Base-by-base conservation (phyloP, 2,888 invertebrate species). In the Candidula unifasciata region DNA sequence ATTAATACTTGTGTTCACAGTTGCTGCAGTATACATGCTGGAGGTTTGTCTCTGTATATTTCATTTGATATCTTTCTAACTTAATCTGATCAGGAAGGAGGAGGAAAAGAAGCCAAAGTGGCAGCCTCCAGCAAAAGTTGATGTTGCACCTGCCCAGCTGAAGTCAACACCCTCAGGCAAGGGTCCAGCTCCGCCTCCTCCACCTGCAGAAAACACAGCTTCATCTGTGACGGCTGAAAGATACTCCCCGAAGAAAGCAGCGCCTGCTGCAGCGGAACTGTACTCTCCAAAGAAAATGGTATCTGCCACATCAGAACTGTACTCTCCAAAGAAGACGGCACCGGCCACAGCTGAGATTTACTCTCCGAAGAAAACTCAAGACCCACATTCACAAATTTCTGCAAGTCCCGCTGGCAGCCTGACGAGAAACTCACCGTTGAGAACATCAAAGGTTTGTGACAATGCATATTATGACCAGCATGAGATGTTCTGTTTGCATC, bases 81-180 rank as follows among this genome's bases (percentile, higher is more conserved):
- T 44, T 44, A 0, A 44, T 44, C 44, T 44, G 18, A 78, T 6
- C 83, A 91, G 91, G 44, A 90, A 91, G 87, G 89, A 90, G 83
- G 92, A 91, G 81, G 90, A 91, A 44, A 90, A 89, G 85, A 92
- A 90, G 82, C 91, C 90, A 83, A 90, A 87, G 85, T 92, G 92
- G 92, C 90, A 91, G 86, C 92, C 91, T 27, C 92, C 91, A 89
- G 85, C 76, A 33, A 87, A 85, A 57, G 52, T 68, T 16, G 60
- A 69, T 18, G n/a, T 66, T 3, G 3, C 85, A 27, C 30, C 66
- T 33, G 66, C 64, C 24, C 37, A 66, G 24, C 52, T 27, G 10
- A 83, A 37, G 64, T 66, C 77, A n/a, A 82, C 87, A 44, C 82
- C 85, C 27, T 85, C 88, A 54, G 80, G 88, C 57, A 88, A 89